Base-by-base conservation (phyloP, 2,888 invertebrate species). In the Eupithecia exiguata region DNA sequence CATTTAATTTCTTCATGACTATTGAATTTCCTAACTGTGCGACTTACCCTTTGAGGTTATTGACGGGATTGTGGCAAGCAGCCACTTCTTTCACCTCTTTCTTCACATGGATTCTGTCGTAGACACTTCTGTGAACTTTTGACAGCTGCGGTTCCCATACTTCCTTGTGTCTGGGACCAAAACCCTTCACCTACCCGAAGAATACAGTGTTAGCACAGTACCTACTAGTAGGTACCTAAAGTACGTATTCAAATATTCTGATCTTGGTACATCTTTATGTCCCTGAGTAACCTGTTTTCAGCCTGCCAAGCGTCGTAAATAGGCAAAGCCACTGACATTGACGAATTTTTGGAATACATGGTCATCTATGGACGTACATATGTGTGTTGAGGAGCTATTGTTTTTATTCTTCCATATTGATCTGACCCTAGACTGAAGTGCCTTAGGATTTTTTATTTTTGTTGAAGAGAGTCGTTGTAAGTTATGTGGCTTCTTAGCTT, bases 81-180 rank as follows among this genome's bases (percentile, higher is more conserved):
- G 93, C 91, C 0, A 92, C 92, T 80, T 92, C 94, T 36, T 92
- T 91, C 71, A 78, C 92, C 76, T 94, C 94, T 73, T 92, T 93
- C 82, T 90, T 91, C 14, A 94, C 89, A 68, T 92, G 89, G 40
- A 91, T 91, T 74, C 91, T 87, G 70, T 94, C 94, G 71, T 89
- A 93, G 0, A 94, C 89, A 1, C 81, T 82, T 83, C 90, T 86
- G 69, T 91, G 90, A 0, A 87, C 84, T 80, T 86, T 92, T 0
- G 89, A 84, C 3, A 84, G 88, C 21, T 90, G 79, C 1, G 94
- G 94, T 92, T 92, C 91, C 93, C 94, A 94, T 77, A 94, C 88
- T 81, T 93, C 90, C 74, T 91, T 92, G 75, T 88, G 86, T 30
- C 87, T 85, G 5, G 94, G 94, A 14, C 94, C 94, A 70, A 93